Percentiles rank a stretch among this genome's conserved stretches.
Conservation (phyloP, 2,113 vertebrate genomes). For the Scartelaos histophorus region DNA sequence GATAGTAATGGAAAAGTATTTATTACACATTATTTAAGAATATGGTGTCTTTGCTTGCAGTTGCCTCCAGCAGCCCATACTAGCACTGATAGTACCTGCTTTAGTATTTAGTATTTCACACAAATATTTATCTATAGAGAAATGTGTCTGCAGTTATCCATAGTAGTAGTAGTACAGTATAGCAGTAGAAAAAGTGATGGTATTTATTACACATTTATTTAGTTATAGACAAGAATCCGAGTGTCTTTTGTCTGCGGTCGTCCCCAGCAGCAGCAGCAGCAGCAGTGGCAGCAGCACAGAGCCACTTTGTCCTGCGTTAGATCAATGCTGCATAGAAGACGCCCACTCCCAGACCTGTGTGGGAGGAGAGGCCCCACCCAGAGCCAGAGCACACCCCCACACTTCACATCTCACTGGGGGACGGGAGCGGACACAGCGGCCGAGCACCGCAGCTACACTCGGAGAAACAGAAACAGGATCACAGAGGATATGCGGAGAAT, state of each 20-base stretch:
- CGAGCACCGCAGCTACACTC: background rate
- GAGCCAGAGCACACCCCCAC: conserved; percentile 51
- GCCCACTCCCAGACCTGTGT: conserved; percentile 64
- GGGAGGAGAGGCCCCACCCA: conserved; percentile 46
- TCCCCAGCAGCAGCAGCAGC: background rate
- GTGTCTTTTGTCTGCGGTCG: conserved; percentile 13
- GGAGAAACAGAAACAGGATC: background rate
- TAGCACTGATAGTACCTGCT: too few species aligned
- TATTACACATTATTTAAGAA: background rate
- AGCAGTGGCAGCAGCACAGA: conserved; percentile 51
- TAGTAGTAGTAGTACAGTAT: too few species aligned
- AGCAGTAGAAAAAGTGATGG: background rate
- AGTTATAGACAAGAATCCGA: background rate
- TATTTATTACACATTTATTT: too few species aligned
- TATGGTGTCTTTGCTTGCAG: conserved; percentile 8
- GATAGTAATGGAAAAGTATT: background rate
- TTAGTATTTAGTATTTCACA: too few species aligned
- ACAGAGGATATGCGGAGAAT: too few species aligned
- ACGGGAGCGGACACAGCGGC: background rate
- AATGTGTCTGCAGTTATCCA: too few species aligned
- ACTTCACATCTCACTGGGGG: conserved; percentile 35
- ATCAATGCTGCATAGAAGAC: conserved; percentile 76
- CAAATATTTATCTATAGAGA: too few species aligned
- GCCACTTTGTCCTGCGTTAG: conserved; percentile 59
- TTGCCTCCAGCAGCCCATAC: background rate